Percentiles rank a stretch among this genome's conserved stretches.
phyloP scores from a whole-genome alignment of 1,140 invertebrate species.

The Dendrolimus punctatus region DNA sequence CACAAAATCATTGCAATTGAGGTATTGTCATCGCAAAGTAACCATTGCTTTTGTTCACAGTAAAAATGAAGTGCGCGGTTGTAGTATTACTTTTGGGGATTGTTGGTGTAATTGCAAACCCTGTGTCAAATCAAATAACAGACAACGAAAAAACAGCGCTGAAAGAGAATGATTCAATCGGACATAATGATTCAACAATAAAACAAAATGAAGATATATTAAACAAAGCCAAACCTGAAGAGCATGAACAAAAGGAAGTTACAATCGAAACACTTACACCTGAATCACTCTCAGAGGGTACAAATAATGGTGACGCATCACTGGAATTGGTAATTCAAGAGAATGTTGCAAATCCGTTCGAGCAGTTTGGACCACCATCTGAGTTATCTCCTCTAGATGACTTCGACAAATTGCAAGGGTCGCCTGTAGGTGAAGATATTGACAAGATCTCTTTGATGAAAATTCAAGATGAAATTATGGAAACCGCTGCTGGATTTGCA shows the following conservation, averaged over 20 bases:
- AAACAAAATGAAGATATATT: slow-evolving; percentile 6
- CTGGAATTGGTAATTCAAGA: slow-evolving; percentile 18
- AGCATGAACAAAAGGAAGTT: slow-evolving; percentile 15
- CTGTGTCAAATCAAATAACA: slow-evolving; percentile 22
- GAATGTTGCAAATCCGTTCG: slow-evolving; percentile 2
- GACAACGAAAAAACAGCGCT: slow-evolving; percentile 14
- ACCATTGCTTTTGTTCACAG: slow-evolving; percentile 26
- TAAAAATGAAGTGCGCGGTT: slow-evolving; percentile 40
- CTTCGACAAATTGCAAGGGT: slow-evolving; percentile 3
- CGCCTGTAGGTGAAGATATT: slow-evolving; percentile 2
- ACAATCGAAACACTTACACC: slow-evolving; percentile 13
- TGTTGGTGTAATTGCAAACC: slow-evolving; percentile 20
- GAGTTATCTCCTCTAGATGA: slow-evolving; percentile 4
- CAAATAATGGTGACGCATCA: slow-evolving; percentile 3
- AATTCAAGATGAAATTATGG: slow-evolving; percentile 53
- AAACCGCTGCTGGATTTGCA: slow-evolving; percentile 49
- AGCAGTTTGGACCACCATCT: neutral
- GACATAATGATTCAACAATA: slow-evolving; percentile 19
- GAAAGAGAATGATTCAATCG: slow-evolving; percentile 9
- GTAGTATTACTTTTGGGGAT: slow-evolving; percentile 30
- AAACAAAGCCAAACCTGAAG: slow-evolving; percentile 19
- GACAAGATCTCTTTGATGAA: slow-evolving; percentile 17
- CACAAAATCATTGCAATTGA: neutral
- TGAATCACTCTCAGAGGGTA: slow-evolving; percentile 10
- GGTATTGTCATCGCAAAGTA: neutral